Evolutionary conservation across 2,797 vertebrate species (phyloP).

Genomic region (Anas bahamensis): DNA sequence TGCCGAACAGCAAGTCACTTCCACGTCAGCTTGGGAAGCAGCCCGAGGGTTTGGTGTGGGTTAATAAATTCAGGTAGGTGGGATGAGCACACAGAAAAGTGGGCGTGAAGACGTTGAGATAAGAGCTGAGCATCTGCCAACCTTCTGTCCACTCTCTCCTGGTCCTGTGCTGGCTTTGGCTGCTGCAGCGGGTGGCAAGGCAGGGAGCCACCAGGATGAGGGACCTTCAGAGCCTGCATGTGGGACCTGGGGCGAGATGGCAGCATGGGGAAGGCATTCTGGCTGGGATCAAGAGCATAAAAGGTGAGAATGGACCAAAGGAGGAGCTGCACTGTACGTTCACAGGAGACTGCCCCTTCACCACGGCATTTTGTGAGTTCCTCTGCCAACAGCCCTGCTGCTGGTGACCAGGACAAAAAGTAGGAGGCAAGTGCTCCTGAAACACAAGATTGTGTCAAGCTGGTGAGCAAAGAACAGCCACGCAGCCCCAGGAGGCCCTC

Average conservation of each 20-base stretch:
- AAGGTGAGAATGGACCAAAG: neutral
- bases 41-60: neutral
- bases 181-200: neutral
- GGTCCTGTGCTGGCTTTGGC: neutral
- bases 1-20: neutral
- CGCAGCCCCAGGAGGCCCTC: neutral
- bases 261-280: neutral
- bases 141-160: neutral
- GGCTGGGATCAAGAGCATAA: neutral
- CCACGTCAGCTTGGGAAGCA: neutral
- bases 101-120: neutral
- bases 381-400: neutral
- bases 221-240: neutral
- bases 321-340: neutral
- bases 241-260: neutral
- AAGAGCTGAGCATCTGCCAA: conserved; percentile 16
- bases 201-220: neutral
- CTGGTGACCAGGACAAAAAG: neutral
- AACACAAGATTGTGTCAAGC: neutral
- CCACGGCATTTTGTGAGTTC: neutral
- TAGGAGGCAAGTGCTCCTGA: neutral
- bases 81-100: neutral
- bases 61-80: neutral
- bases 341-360: neutral
- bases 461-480: neutral